Conservation (phyloP, 2,797 vertebrate genomes). For the Prunella strophiata region DNA sequence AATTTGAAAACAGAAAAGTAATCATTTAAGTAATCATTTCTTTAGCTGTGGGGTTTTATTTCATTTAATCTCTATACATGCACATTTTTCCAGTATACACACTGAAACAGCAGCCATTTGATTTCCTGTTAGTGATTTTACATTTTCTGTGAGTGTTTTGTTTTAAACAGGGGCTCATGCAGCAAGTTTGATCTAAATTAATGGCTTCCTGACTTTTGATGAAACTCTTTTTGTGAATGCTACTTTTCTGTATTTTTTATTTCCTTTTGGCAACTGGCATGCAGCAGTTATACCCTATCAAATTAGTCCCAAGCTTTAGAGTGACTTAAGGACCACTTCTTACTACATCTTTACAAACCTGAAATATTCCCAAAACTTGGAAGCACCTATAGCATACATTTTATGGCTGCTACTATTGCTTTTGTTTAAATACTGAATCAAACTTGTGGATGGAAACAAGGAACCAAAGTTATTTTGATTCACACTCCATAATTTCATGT, state of each 20-base stretch:
- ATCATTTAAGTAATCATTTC: neutral
- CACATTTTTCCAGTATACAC: neutral
- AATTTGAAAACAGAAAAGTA: slow-evolving; percentile 1
- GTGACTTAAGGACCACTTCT: neutral
- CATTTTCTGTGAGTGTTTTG: neutral
- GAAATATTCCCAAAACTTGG: neutral
- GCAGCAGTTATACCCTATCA: neutral
- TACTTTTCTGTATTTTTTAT: neutral
- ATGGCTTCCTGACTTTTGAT: slow-evolving; percentile 2
- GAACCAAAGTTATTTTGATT: neutral
- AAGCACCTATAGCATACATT: accelerated
- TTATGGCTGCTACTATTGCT: neutral
- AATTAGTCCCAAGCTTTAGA: neutral
- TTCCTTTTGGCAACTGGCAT: neutral
- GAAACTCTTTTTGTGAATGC: neutral
- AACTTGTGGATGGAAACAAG: neutral
- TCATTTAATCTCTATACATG: neutral
- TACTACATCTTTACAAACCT: neutral
- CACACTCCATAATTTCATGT: neutral
- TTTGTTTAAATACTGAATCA: neutral
- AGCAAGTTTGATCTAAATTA: neutral
- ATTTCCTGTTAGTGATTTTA: slow-evolving; percentile 31
- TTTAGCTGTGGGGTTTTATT: slow-evolving; percentile 18
- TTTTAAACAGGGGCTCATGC: neutral
- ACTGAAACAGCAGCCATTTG: slow-evolving; percentile 18